Evolutionary conservation across 2,113 vertebrate genomes (phyloP).

Genomic region (Pogonocichla stellata): DNA sequence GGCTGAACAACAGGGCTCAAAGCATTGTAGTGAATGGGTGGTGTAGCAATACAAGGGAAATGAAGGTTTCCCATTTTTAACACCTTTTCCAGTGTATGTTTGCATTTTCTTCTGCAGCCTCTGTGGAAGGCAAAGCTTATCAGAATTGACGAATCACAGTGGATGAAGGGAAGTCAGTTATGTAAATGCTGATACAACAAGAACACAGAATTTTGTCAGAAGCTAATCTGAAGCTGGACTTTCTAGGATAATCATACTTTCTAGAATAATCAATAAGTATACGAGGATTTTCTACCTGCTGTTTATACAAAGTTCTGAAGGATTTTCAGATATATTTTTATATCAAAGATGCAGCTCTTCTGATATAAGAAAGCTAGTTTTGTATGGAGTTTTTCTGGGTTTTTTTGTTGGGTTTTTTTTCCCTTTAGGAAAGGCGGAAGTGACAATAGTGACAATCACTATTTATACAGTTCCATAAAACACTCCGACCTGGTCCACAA

Average conservation of each 20-base stretch:
- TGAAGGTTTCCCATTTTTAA: neutral
- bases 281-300: neutral
- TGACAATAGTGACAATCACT: too few species aligned
- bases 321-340: neutral
- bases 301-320: neutral
- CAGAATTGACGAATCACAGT: neutral
- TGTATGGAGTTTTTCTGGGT: neutral
- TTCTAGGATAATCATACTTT: neutral
- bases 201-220: neutral
- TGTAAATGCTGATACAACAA: neutral
- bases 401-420: neutral
- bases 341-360: neutral
- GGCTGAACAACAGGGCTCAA: neutral
- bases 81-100: neutral
- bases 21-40: neutral
- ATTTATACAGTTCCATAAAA: neutral
- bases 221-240: neutral
- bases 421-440: neutral
- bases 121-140: neutral
- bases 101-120: neutral
- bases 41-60: neutral
- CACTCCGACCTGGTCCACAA: neutral
- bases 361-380: neutral
- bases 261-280: neutral
- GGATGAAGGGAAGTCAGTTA: neutral